Conservation (phyloP, 2,797 vertebrate genomes). For the Pteronotus mesoamericanus region DNA sequence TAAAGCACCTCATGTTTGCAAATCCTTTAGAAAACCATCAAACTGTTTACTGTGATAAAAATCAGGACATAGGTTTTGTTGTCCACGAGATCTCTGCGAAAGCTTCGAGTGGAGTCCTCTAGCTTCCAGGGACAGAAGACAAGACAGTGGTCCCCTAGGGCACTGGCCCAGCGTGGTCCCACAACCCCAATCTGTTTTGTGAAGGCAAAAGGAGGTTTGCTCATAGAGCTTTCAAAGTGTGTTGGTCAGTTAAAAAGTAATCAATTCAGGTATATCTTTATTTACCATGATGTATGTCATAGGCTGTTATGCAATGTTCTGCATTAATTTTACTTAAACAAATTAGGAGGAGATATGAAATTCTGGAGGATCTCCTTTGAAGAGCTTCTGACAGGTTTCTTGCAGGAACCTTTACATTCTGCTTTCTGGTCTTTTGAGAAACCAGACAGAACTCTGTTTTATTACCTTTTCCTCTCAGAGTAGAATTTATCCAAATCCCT, state of each 20-base stretch:
- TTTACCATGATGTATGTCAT: background rate
- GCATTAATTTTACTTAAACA: background rate
- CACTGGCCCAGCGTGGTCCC: accelerated
- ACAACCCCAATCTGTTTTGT: background rate
- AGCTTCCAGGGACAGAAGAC: background rate
- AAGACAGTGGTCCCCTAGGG: background rate
- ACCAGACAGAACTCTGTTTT: background rate
- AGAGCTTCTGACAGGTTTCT: background rate
- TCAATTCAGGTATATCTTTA: background rate
- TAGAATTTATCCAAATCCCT: background rate
- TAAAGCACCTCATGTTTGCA: background rate
- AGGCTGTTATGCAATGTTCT: background rate
- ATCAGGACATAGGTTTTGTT: background rate
- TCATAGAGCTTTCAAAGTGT: background rate
- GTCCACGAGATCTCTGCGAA: background rate
- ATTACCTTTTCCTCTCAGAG: background rate
- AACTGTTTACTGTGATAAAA: background rate
- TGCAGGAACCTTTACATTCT: background rate
- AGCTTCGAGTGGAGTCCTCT: background rate
- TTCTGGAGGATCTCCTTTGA: background rate
- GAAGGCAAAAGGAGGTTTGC: background rate
- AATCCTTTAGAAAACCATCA: background rate
- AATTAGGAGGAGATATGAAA: background rate
- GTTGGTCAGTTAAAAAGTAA: background rate
- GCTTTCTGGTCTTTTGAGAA: background rate